Base-by-base conservation (phyloP, 2,797 vertebrate genomes). In the Sebastiscus tertius region DNA sequence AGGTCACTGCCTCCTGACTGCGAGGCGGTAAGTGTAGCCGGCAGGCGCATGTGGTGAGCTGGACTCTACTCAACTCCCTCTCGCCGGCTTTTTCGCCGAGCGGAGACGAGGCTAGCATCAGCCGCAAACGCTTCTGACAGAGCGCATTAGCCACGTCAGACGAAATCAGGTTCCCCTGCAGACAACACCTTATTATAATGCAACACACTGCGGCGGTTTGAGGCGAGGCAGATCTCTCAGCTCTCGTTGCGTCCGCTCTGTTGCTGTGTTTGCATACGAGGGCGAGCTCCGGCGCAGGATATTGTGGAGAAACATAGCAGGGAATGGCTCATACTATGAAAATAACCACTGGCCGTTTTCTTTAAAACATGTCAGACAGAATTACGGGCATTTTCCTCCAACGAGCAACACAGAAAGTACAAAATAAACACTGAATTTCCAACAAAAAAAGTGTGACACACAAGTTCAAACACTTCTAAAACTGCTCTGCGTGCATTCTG, bases 111-210 rank as follows among this genome's bases (percentile, higher is more conserved):
- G 84, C 80, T 77, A 86, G 75, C 80, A 20, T 93, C 91, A 90
- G 70, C 79, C 2, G n/a, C 77, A 83, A 92, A 79, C 16, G 58
- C 82, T 86, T 90, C 86, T 93, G 93, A 93, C 88, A 87, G 91
- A 66, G 68, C 14, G 34, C 72, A 75, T 86, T 88, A 91, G 80
- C 87, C 82, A 83, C 77, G 70, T 91, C 81, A 77, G 54, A 70
- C 42, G 8, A 84, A 88, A 88, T 74, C 85, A 68, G 54, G 31
- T 78, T 83, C 81, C 75, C 75, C 77, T 66, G 73, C 82, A 80
- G 82, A 85, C 81, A 88, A 65, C 81, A 64, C 82, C 77, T 84
- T 84, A 75, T 89, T 89, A 68, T 58, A 73, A 83, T 22, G 58
- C 59, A 6, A 70, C 55, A 11, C 79, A 29, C 55, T 18, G 79